A percentile compares a stretch with the other conserved stretches of the same genome.
These are phyloP conservation scores for Beaufortia kweichowensis DNA, from an alignment of 2,113 vertebrate genomes.

Conservation along the genomic window DNA sequence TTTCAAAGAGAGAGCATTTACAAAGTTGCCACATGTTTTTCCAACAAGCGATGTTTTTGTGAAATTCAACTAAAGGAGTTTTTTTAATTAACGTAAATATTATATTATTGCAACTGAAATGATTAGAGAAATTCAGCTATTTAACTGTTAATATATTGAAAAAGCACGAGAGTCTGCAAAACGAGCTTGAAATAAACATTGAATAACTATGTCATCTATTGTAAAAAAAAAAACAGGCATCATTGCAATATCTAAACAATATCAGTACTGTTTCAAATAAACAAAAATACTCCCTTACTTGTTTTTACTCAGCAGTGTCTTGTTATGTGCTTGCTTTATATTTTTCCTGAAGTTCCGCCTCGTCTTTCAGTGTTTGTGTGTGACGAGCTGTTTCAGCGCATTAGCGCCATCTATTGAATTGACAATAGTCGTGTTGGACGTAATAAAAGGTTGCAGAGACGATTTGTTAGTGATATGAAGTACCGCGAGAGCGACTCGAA, in stretches of 20 bases:
- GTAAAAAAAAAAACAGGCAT: background rate
- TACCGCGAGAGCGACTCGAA: too few relatives aligned
- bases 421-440: too few relatives aligned
- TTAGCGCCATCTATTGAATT: constrained; percentile 9
- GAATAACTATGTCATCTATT: background rate
- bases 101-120: too few relatives aligned
- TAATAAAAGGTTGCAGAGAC: too few relatives aligned
- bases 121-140: too few relatives aligned
- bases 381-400: background rate
- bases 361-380: background rate
- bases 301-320: background rate
- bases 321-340: background rate
- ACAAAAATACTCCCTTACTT: background rate
- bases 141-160: too few relatives aligned
- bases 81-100: too few relatives aligned
- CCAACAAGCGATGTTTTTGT: too few relatives aligned
- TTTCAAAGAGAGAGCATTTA: too few relatives aligned
- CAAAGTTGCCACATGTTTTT: too few relatives aligned
- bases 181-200: background rate
- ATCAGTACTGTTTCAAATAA: background rate
- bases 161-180: background rate
- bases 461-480: too few relatives aligned
- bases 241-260: background rate
- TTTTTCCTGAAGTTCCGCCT: background rate
- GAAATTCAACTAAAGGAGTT: too few relatives aligned